Evolutionary conservation across 2,113 vertebrate species (phyloP).

Genomic region (Spizaetus ornatus): DNA sequence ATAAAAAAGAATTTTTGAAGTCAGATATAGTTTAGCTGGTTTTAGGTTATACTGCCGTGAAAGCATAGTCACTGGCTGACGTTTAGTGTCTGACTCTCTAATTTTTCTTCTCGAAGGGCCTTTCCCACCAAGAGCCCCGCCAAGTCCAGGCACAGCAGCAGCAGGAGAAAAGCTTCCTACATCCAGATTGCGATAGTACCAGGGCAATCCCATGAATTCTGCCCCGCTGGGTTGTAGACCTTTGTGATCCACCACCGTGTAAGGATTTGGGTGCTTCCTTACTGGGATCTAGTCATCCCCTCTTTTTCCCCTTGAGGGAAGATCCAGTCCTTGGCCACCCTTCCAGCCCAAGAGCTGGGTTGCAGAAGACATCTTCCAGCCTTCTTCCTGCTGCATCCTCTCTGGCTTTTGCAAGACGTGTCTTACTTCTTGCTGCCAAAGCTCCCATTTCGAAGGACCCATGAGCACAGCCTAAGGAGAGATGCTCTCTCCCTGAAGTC

Average conservation of each 20-base stretch:
- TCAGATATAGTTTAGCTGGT: not conserved
- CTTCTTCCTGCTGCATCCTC: not conserved
- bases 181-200: accelerated
- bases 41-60: not conserved
- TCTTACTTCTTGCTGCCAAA: not conserved
- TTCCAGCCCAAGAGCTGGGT: not conserved
- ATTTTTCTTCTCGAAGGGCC: not conserved
- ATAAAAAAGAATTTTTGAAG: not conserved
- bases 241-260: not conserved
- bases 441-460: not conserved
- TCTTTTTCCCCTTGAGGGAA: not conserved
- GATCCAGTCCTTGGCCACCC: not conserved
- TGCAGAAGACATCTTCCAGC: not conserved
- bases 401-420: not conserved
- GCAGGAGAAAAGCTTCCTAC: not conserved
- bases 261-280: not conserved
- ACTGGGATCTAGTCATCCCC: not conserved
- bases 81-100: not conserved
- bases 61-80: not conserved
- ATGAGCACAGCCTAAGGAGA: not conserved
- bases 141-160: not conserved
- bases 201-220: not conserved
- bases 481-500: not conserved
- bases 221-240: not conserved
- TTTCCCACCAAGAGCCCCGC: not conserved